Conservation (phyloP, 1,140 invertebrate species). For the Bilobella aurantiaca region DNA sequence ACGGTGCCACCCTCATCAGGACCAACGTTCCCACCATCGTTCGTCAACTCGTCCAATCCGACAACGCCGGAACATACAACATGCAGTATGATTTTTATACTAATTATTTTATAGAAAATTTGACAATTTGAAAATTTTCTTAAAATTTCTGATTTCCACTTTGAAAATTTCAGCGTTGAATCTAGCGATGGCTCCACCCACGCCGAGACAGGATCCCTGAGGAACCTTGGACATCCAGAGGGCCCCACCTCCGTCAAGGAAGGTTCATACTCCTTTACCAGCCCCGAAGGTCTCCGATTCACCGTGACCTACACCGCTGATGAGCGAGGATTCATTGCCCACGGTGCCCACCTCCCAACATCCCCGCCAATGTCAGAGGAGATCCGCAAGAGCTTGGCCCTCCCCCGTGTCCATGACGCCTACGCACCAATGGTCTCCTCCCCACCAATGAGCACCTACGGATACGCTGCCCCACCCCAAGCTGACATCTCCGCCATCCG, state of each 20-base stretch:
- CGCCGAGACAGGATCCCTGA: not conserved
- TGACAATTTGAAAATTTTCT: not conserved
- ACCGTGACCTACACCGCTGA: conserved; percentile 9
- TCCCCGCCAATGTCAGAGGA: conserved; percentile 11
- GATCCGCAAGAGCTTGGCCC: conserved; percentile 1
- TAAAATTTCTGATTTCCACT: not conserved
- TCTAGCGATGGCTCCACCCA: not conserved
- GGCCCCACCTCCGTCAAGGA: conserved; percentile 2
- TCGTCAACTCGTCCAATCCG: not conserved
- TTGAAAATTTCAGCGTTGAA: not conserved
- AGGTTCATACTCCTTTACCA: not conserved
- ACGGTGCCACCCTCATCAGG: not conserved
- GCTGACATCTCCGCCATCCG: not conserved
- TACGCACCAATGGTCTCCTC: not conserved
- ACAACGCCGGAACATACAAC: not conserved
- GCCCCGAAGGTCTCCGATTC: not conserved
- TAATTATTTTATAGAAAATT: not conserved
- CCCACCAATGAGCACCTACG: not conserved
- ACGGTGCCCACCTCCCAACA: conserved; percentile 2
- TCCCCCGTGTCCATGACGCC: not conserved
- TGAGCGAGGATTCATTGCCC: conserved; percentile 5
- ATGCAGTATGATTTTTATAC: conserved; percentile 1
- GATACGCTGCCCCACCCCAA: not conserved
- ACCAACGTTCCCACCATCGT: not conserved
- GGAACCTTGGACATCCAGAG: conserved; percentile 4